Evolutionary conservation across 2,888 invertebrate species (phyloP), one percentile per base, ranked within the genome.

Genomic region (Calliopum simillimum): DNA sequence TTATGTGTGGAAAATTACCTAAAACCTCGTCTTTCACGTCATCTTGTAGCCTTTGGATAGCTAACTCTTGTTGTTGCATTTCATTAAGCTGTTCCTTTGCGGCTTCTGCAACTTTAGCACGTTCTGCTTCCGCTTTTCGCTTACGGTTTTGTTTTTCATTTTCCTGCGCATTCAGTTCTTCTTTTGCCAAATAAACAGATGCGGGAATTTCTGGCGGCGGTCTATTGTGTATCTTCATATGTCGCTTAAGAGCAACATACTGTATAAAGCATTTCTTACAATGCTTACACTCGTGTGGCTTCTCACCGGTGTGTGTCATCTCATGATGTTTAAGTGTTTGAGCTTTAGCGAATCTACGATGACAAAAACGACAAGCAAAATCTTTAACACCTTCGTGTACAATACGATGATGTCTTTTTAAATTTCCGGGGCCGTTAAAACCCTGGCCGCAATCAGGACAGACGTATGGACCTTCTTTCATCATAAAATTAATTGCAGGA

Each of bases 301-400:
- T 85, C 64, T 85, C 85, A 1, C 85, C 85, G 0, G 85, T 85
- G 64, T 85, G 85, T 0, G 84, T 85, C 85, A 85, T 85, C 74
- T 84, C 83, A 65, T 85, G 85, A 75, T 85, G 85, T 16, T 85
- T 84, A 21, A 85, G 74, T 0, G 85, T 85, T 72, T 85, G 85
- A 1, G 84, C 83, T 73, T 85, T 85, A 2, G 85, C 84, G 74
- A 85, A 85, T 0, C 83, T 80, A 62, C 83, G 81, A 25, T 84
- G 82, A 71, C 85, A 85, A 72, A 82, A 83, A 2, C 83, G 79
- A 58, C 85, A 85, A 14, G 80, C 81, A 49, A 82, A 85, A 61
- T 84, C 83, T 70, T 84, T 85, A 2, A 85, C 84, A 66, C 85
- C 85, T 58, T 84, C 83, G 68, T 85, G 85, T 12, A 85, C 84